Evolutionary conservation across 2,888 invertebrate species (phyloP).

Genomic region (Blera fallax): DNA sequence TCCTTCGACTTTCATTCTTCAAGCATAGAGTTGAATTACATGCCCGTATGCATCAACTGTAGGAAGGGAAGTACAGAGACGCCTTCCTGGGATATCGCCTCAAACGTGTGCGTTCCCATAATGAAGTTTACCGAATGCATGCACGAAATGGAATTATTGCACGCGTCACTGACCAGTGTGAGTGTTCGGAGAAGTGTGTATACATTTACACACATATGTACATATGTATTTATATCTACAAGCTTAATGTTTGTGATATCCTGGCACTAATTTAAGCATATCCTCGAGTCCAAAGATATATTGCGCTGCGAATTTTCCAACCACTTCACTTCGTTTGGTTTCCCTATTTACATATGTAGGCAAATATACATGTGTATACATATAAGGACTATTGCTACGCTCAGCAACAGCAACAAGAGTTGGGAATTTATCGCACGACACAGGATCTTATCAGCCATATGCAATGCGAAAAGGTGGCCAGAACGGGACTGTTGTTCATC

Average conservation of each 20-base stretch:
- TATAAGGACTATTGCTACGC: background rate
- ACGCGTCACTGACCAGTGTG: slow-evolving; percentile 25
- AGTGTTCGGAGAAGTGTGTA: background rate
- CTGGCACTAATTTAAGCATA: slow-evolving; percentile 51
- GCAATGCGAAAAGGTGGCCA: slow-evolving; percentile 29
- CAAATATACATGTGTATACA: slow-evolving; percentile 11
- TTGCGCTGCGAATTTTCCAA: background rate
- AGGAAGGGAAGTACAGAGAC: background rate
- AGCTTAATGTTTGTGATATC: slow-evolving; percentile 32
- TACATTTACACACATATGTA: background rate
- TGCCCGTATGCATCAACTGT: background rate
- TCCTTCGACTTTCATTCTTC: background rate
- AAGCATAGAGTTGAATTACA: background rate
- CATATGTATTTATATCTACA: background rate
- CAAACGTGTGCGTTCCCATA: slow-evolving; percentile 33
- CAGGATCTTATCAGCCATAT: slow-evolving; percentile 29
- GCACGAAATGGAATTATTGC: slow-evolving; percentile 46
- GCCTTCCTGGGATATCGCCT: slow-evolving; percentile 10
- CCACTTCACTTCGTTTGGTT: background rate
- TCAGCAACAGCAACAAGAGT: background rate
- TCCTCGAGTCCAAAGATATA: slow-evolving; percentile 46
- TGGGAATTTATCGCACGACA: slow-evolving; percentile 29
- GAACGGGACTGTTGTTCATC: slow-evolving; percentile 20
- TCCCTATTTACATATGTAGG: slow-evolving; percentile 28
- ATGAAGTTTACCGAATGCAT: slow-evolving; percentile 54